Evolutionary conservation across 2,797 vertebrate species (phyloP), one percentile per base, ranked within the genome.

Genomic region (Miichthys miiuy): DNA sequence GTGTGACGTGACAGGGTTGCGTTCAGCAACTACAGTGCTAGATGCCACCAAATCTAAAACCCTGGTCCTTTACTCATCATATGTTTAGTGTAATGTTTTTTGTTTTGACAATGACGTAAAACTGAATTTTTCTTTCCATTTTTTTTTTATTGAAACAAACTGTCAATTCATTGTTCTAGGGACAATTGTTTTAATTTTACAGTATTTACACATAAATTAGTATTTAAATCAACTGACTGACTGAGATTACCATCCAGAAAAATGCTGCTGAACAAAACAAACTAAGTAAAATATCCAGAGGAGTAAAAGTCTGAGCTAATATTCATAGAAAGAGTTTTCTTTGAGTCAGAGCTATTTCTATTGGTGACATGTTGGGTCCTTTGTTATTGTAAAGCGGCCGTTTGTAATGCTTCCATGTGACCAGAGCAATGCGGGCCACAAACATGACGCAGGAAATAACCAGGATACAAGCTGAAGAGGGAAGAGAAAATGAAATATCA

Each of bases 331-430:
- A 92, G 5, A 94, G 0, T 44, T 55, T 87, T 14, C 58, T 80
- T 74, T 94, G 92, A 25, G 65, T 92, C 77, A 91, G 57, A 4
- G 92, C 76, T 44, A 93, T 91, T 78, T 94, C 93, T 42, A 93
- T 76, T 0, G 93, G 93, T 5, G 92, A 93, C 81, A 87, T 18
- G 68, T 2, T 79, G 30, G 23, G 72, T 50, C 5, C 73, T 11
- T 18, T 82, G 68, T 80, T 79, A 4, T 4, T 80, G 85, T 94
- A 94, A 38, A 94, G 78, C 0, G 93, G 94, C 1, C 55, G 69
- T 51, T 89, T 92, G 64, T 10, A 30, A 78, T 93, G 88, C 63
- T 41, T 92, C 93, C 93, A 94, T 2, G 60, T 56, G 61, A 94
- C 83, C 69, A 95, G 62, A 38, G 21, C 47, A 0, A 93, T 27